phyloP scores from a whole-genome alignment of 2,113 vertebrate genomes.

The Sander lucioperca region DNA sequence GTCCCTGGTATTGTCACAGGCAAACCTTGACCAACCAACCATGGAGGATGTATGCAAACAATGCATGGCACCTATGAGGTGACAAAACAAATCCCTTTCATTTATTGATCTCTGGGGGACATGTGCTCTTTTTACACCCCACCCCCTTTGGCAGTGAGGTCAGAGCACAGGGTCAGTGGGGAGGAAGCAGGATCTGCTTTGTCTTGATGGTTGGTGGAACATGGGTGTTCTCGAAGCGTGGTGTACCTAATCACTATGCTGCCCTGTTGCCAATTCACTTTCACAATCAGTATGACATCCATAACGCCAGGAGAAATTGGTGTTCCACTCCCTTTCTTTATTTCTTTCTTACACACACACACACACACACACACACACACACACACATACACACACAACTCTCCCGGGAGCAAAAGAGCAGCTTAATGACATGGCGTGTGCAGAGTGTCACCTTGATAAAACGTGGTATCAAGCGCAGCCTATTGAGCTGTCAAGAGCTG shows the following conservation, averaged over 20 bases:
- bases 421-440: conserved; percentile 31
- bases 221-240: neutral
- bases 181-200: neutral
- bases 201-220: neutral
- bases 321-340: neutral
- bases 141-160: conserved; percentile 9
- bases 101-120: conserved; percentile 51
- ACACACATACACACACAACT: neutral
- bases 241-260: neutral
- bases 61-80: conserved; percentile 1
- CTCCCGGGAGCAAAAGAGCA: conserved; percentile 30
- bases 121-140: neutral
- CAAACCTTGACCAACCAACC: neutral
- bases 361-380: conserved; percentile 18
- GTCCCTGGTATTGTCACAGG: neutral
- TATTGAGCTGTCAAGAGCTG: conserved; percentile 33
- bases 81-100: conserved; percentile 20
- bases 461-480: conserved; percentile 5
- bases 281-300: conserved; percentile 24
- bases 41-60: neutral
- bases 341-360: neutral
- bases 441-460: conserved; percentile 62
- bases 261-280: conserved; percentile 23
- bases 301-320: neutral
- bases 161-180: conserved; percentile 37